phyloP scores from a whole-genome alignment of 2,113 vertebrate species.

The Pavo muticus region DNA sequence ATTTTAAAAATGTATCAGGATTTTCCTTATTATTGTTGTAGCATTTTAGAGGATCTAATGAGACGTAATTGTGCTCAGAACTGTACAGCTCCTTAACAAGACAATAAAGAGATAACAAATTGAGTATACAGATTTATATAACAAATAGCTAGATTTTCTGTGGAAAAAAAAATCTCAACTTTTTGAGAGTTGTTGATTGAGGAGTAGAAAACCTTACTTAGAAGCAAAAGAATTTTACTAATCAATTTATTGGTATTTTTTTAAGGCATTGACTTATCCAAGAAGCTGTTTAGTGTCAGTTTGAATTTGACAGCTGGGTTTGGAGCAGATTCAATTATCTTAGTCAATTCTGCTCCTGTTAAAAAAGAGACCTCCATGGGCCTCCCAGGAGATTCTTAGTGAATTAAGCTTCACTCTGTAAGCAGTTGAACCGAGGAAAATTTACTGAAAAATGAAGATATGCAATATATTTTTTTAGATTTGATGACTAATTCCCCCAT shows the following conservation, averaged over 20 bases:
- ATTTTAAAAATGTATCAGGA: background rate
- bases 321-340: background rate
- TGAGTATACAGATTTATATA: background rate
- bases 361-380: background rate
- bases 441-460: background rate
- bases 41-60: background rate
- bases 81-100: background rate
- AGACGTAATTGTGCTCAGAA: background rate
- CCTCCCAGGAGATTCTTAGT: background rate
- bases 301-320: conserved; percentile 16
- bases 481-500: background rate
- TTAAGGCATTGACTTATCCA: conserved; percentile 5
- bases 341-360: background rate
- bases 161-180: rapidly evolving
- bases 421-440: background rate
- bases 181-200: background rate
- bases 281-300: background rate
- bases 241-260: conserved; percentile 30
- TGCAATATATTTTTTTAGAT: background rate
- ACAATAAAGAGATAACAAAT: background rate
- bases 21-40: background rate
- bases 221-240: background rate
- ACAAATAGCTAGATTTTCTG: background rate
- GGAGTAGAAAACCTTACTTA: background rate
- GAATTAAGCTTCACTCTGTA: background rate